Conservation (phyloP, 2,113 vertebrate genomes). For the Diadophis punctatus region DNA sequence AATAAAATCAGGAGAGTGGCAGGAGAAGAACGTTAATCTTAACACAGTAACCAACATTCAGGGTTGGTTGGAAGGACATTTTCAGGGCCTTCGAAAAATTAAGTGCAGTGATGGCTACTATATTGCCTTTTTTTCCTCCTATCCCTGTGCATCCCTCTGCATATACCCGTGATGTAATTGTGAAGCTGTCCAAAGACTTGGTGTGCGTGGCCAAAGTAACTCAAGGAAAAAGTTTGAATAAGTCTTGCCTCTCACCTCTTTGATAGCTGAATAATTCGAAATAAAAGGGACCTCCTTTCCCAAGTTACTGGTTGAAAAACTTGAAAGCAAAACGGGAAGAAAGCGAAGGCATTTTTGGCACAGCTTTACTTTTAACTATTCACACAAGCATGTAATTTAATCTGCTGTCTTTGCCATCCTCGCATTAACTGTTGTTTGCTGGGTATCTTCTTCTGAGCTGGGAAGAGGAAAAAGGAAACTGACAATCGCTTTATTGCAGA, state of each 20-base stretch:
- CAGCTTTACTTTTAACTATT: neutral
- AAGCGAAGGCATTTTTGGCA: neutral
- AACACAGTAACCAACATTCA: too few species aligned
- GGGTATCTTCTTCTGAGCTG: neutral
- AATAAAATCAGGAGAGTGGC: neutral
- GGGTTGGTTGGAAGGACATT: neutral
- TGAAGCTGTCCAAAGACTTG: neutral
- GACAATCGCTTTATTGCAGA: conserved; percentile 44
- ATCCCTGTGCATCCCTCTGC: neutral
- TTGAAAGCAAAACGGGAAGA: neutral
- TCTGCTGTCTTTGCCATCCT: neutral
- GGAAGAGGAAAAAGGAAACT: conserved; percentile 10
- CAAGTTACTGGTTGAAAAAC: neutral
- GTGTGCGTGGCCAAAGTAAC: neutral
- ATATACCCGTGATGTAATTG: neutral
- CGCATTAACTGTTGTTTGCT: neutral
- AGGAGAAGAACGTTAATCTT: neutral
- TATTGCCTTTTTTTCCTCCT: neutral
- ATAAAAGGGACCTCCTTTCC: neutral
- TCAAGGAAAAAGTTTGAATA: neutral
- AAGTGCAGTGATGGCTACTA: neutral
- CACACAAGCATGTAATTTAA: neutral
- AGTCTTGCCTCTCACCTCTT: neutral
- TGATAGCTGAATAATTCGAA: neutral
- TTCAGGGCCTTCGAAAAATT: neutral